These are phyloP conservation scores for Luscinia megarhynchos DNA, from an alignment of 2,797 vertebrate species.

Conservation along the genomic window DNA sequence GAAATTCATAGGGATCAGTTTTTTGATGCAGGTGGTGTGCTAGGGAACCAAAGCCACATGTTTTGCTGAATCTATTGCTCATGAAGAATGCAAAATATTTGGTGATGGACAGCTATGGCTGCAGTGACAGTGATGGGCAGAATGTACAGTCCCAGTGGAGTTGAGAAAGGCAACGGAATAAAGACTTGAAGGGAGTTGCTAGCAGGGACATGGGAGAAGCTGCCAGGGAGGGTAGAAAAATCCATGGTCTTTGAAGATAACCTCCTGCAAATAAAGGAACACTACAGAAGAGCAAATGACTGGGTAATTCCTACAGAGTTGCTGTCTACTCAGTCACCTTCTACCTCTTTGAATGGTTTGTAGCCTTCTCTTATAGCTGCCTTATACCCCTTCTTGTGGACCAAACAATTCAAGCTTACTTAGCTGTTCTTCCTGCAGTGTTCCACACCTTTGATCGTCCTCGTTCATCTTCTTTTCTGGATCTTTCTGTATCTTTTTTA, in stretches of 20 bases:
- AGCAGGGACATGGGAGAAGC: not conserved
- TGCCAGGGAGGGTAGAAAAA: not conserved
- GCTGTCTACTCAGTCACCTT: not conserved
- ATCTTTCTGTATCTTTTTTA: not conserved
- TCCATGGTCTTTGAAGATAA: not conserved
- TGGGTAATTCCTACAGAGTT: not conserved
- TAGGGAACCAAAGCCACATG: not conserved
- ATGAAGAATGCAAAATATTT: not conserved
- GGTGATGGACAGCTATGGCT: not conserved
- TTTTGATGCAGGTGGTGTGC: not conserved
- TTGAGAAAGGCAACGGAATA: not conserved
- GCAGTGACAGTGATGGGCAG: not conserved
- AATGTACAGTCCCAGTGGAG: rapidly evolving
- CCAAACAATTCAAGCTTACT: not conserved
- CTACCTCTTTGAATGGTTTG: not conserved
- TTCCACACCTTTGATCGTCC: not conserved
- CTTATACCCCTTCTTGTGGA: not conserved
- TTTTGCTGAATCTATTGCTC: not conserved
- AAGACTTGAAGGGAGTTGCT: not conserved
- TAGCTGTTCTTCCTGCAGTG: not conserved
- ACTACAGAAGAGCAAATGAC: not conserved
- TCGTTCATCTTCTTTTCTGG: not conserved
- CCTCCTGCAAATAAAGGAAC: not conserved
- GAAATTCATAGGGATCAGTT: not conserved
- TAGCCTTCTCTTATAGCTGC: not conserved